These are phyloP conservation scores for Tenthredo scrophulariae DNA, from an alignment of 2,888 invertebrate species.

Conservation along the genomic window DNA sequence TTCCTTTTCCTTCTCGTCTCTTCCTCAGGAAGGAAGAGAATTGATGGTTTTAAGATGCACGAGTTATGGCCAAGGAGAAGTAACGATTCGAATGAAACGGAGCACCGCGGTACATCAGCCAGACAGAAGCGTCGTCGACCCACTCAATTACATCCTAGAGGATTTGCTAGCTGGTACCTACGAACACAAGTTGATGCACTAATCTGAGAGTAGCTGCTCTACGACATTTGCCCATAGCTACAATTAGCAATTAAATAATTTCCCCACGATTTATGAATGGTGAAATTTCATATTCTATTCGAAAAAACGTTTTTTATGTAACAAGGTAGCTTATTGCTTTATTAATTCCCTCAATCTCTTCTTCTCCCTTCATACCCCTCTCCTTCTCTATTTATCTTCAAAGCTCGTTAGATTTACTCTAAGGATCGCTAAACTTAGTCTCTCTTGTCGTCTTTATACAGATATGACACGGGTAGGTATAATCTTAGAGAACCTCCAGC, in stretches of 20 bases:
- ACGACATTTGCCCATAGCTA: no score
- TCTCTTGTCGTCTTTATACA: neutral
- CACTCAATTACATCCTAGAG: conserved; percentile 37
- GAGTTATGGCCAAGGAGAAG: conserved; percentile 37
- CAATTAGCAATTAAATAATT: no score
- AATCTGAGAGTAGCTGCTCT: no score
- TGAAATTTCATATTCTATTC: no score
- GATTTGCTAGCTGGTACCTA: neutral
- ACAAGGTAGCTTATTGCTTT: neutral
- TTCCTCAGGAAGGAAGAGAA: neutral
- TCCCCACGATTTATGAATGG: no score
- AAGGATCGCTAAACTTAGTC: neutral
- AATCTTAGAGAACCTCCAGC: neutral
- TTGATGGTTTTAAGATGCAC: conserved; percentile 41
- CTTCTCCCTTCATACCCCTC: no score
- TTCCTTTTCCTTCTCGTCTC: neutral
- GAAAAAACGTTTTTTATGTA: no score
- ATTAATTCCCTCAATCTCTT: neutral
- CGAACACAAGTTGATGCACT: neutral
- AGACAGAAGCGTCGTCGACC: conserved; percentile 38
- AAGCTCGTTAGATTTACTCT: neutral
- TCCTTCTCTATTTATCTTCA: neutral
- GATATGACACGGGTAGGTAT: neutral
- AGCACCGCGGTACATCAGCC: conserved; percentile 13
- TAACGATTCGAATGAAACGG: conserved; percentile 38